A percentile compares a stretch with the other conserved stretches of the same genome.
phyloP scores from a whole-genome alignment of 2,113 vertebrate species.

The Bolborhynchus lineola region DNA sequence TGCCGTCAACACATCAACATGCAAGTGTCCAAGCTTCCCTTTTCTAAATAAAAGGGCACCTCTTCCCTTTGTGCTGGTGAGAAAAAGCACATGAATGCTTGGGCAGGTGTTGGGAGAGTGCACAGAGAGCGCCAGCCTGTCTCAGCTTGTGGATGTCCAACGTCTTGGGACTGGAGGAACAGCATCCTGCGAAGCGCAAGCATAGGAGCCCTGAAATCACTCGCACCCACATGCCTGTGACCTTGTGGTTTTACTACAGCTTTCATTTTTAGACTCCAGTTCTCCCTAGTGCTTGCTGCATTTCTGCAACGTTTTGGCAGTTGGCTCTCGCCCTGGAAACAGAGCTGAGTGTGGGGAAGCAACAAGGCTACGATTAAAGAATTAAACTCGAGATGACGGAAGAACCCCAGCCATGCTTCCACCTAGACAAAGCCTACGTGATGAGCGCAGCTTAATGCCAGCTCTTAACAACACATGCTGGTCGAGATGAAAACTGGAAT shows the following conservation, averaged over 20 bases:
- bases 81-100: background rate
- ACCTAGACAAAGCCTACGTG: slow-evolving; percentile 44
- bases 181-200: background rate
- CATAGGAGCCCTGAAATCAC: background rate
- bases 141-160: background rate
- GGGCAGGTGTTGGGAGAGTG: background rate
- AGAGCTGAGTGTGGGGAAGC: background rate
- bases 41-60: background rate
- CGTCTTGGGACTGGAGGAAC: background rate
- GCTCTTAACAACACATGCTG: background rate
- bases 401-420: slow-evolving; percentile 41
- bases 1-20: background rate
- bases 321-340: background rate
- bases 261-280: slow-evolving; percentile 30
- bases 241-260: slow-evolving; percentile 55
- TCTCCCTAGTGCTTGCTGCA: background rate
- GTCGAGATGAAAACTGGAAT: background rate
- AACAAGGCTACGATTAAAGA: slow-evolving; percentile 34
- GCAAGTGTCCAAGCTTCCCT: background rate
- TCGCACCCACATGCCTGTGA: background rate
- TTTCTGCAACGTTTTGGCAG: slow-evolving; percentile 10
- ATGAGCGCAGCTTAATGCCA: background rate
- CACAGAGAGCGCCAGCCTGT: background rate
- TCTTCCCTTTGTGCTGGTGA: background rate
- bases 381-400: slow-evolving; percentile 54